Conservation (phyloP, 2,888 invertebrate genomes). For the Agriopis leucophaearia region DNA sequence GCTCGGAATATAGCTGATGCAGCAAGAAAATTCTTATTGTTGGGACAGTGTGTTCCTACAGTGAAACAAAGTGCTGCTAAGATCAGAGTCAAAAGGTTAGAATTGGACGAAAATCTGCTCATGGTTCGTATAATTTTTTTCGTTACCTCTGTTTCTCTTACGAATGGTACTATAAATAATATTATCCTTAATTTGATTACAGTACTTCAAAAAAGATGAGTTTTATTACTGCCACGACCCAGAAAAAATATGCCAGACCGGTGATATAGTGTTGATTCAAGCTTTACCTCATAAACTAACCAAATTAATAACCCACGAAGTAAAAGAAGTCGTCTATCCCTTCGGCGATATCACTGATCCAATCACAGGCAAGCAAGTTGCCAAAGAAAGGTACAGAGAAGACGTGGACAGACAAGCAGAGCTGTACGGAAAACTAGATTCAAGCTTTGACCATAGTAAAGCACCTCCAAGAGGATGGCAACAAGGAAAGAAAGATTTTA, state of each 20-base stretch:
- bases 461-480: constrained; percentile 93
- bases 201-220: constrained; percentile 93
- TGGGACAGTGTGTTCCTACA: constrained; percentile 93
- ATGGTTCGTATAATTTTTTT: constrained; percentile 87
- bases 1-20: constrained; percentile 73
- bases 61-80: constrained; percentile 92
- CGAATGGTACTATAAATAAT: background rate
- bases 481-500: constrained; percentile 93
- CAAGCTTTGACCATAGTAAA: constrained; percentile 91
- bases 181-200: constrained; percentile 54
- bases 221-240: constrained; percentile 93
- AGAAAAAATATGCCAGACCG: constrained; percentile 91
- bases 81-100: constrained; percentile 91
- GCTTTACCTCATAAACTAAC: constrained; percentile 91
- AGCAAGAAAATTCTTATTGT: constrained; percentile 85
- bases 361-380: constrained; percentile 92
- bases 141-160: background rate
- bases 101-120: constrained; percentile 90
- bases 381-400: constrained; percentile 91
- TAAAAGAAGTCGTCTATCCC: constrained; percentile 92
- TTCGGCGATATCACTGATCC: constrained; percentile 95
- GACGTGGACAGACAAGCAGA: constrained; percentile 89
- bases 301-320: constrained; percentile 91
- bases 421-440: constrained; percentile 89
- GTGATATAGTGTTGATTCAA: constrained; percentile 93